phyloP scores from a whole-genome alignment of 2,113 vertebrate genomes.

The Microtus pennsylvanicus region DNA sequence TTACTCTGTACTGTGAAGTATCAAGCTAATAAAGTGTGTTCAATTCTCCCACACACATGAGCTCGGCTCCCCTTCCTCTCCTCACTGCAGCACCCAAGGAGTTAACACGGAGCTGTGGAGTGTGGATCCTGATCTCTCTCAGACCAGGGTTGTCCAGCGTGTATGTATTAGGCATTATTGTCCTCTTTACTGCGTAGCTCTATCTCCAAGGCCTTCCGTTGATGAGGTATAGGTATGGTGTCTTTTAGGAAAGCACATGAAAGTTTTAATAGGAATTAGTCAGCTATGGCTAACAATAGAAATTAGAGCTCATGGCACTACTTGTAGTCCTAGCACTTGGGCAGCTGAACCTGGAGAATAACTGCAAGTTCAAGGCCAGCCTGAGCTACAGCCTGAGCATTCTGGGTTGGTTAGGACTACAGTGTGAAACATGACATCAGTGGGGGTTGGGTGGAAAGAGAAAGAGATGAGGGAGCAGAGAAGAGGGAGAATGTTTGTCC shows the following conservation, averaged over 20 bases:
- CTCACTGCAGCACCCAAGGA: too few relatives aligned
- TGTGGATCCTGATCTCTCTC: neutral
- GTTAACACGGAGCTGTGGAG: neutral
- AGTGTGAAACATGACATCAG: neutral
- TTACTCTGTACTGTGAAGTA: neutral
- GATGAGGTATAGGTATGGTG: neutral
- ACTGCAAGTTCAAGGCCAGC: neutral
- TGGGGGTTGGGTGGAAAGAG: neutral
- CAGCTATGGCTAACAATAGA: neutral
- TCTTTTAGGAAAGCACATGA: conserved; percentile 5
- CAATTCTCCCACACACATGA: neutral
- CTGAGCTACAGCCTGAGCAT: neutral
- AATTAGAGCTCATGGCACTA: neutral
- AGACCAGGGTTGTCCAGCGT: neutral
- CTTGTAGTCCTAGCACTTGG: neutral
- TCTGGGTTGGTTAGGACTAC: neutral
- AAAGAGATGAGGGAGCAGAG: neutral
- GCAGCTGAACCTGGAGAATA: neutral
- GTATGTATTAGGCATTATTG: neutral
- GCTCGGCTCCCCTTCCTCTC: neutral
- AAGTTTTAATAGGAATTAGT: neutral
- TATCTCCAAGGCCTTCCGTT: neutral
- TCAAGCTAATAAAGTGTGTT: neutral
- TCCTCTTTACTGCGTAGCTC: neutral
- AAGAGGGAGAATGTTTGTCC: neutral